These are phyloP conservation scores for Squalus acanthias DNA, from an alignment of 2,797 vertebrate genomes.

Conservation along the genomic window DNA sequence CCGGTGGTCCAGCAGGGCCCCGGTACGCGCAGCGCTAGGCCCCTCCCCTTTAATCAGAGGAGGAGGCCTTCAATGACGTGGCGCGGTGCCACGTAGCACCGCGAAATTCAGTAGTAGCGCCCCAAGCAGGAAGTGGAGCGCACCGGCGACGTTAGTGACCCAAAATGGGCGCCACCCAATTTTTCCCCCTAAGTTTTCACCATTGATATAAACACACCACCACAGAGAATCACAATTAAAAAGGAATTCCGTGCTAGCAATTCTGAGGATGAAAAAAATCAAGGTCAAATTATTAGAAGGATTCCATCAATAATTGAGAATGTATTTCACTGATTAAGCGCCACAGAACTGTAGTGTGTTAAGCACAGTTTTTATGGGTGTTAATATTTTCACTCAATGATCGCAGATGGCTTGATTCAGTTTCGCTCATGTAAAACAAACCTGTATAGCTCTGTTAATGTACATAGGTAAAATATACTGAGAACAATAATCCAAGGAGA, in stretches of 20 bases:
- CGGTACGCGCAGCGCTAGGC: no score
- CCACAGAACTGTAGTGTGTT: not conserved
- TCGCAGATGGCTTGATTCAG: not conserved
- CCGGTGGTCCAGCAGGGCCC: no score
- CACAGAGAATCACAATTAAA: not conserved
- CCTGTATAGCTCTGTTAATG: not conserved
- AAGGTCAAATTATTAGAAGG: not conserved
- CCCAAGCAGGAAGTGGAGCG: no score
- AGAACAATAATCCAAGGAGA: not conserved
- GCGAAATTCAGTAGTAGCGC: no score
- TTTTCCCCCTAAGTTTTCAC: not conserved
- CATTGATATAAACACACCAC: no score
- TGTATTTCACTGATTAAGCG: not conserved
- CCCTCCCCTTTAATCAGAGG: no score
- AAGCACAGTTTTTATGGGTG: not conserved
- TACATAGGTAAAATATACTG: not conserved
- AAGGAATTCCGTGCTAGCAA: not conserved
- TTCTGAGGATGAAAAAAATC: not conserved
- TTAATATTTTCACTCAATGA: not conserved
- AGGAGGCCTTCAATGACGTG: no score
- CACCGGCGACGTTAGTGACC: no score
- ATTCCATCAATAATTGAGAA: not conserved
- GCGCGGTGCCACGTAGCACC: no score
- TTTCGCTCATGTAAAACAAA: not conserved
- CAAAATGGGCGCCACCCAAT: no score